phyloP scores from a whole-genome alignment of 2,113 vertebrate genomes.

The Rhinolophus ferrumequinum region DNA sequence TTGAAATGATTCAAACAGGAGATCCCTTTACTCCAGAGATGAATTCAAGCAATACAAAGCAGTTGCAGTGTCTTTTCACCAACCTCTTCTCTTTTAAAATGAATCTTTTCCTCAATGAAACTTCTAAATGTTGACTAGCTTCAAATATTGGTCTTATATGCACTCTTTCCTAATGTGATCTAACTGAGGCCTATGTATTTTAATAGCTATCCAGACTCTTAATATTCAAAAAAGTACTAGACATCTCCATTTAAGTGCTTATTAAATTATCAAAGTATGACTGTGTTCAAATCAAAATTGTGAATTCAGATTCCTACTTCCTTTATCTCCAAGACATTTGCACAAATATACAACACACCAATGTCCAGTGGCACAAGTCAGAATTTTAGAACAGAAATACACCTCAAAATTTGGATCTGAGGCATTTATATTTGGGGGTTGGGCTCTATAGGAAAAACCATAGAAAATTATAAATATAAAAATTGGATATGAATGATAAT shows the following conservation, averaged over 20 bases:
- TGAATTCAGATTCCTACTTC: not conserved
- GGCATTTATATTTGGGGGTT: not conserved
- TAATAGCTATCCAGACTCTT: not conserved
- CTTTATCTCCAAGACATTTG: not conserved
- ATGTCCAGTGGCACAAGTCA: not conserved
- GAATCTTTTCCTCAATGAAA: not conserved
- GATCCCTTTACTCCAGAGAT: conserved; percentile 50
- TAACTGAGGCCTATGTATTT: not conserved
- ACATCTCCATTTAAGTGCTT: not conserved
- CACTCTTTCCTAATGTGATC: not conserved
- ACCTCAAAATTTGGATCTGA: not conserved
- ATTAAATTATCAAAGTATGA: not conserved
- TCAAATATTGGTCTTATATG: not conserved
- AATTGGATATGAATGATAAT: not conserved
- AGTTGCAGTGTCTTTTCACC: not conserved
- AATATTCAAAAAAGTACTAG: not conserved
- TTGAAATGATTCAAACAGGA: conserved; percentile 76
- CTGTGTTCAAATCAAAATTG: not conserved
- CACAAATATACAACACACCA: not conserved
- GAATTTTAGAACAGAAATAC: not conserved
- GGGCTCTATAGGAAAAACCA: not conserved
- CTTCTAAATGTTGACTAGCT: conserved; percentile 36
- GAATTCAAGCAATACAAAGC: conserved; percentile 44
- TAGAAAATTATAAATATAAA: not conserved
- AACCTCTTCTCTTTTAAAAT: not conserved